phyloP scores from a whole-genome alignment of 1,140 invertebrate genomes.

The Zaprionus taronus region DNA sequence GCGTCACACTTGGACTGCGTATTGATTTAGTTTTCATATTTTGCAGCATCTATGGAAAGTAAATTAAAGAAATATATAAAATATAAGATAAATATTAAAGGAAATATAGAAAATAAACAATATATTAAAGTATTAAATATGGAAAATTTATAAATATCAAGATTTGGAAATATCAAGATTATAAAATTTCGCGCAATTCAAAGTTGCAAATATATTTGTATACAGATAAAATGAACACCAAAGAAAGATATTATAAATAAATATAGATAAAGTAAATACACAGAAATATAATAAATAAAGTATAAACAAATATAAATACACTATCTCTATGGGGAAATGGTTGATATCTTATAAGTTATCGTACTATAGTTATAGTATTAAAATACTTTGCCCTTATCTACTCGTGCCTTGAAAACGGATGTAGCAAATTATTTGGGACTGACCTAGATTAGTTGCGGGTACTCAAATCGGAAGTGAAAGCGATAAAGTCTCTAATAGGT shows the following conservation, averaged over 20 bases:
- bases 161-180: too few relatives aligned
- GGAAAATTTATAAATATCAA: too few relatives aligned
- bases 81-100: too few relatives aligned
- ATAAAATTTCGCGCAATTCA: too few relatives aligned
- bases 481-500: not conserved
- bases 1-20: conserved; percentile 12
- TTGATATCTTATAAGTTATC: not conserved
- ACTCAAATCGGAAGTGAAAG: not conserved
- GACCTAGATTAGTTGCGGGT: not conserved
- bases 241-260: too few relatives aligned
- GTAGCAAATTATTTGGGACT: not conserved
- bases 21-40: not conserved
- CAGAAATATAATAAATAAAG: too few relatives aligned
- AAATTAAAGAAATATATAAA: not conserved
- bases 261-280: too few relatives aligned
- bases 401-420: not conserved
- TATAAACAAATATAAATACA: too few relatives aligned
- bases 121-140: too few relatives aligned
- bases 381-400: not conserved
- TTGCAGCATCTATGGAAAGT: not conserved
- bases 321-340: not conserved
- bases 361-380: not conserved
- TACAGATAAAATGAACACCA: too few relatives aligned
- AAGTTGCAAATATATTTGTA: too few relatives aligned
- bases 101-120: too few relatives aligned